Conservation (phyloP, 2,888 invertebrate species). For the Drosophila rubida region DNA sequence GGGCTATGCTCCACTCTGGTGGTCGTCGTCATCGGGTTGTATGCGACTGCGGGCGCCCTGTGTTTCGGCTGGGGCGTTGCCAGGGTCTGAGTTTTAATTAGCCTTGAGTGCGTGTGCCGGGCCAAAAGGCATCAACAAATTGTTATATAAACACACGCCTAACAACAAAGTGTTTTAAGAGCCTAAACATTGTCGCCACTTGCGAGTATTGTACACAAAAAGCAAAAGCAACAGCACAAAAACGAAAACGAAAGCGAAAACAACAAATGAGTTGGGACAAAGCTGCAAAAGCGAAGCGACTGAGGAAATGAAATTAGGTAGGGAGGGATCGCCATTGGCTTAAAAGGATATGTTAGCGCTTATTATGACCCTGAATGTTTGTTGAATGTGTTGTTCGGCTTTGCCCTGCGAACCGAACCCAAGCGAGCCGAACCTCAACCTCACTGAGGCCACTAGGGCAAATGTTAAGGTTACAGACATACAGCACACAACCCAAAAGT, state of each 20-base stretch:
- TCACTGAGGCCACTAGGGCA: slow-evolving; percentile 36
- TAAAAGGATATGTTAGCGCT: slow-evolving; percentile 40
- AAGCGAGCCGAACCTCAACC: slow-evolving; percentile 19
- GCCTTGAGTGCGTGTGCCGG: slow-evolving; percentile 73
- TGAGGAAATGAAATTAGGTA: slow-evolving; percentile 50
- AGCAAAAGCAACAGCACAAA: slow-evolving; percentile 27
- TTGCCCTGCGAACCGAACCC: slow-evolving; percentile 11
- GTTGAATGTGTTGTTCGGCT: slow-evolving; percentile 25
- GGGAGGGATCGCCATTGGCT: slow-evolving; percentile 18
- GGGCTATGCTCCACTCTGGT: slow-evolving; percentile 7
- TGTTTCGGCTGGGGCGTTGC: slow-evolving; percentile 55
- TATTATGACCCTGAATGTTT: slow-evolving; percentile 52
- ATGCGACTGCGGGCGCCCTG: slow-evolving; percentile 11
- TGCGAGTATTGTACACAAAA: slow-evolving; percentile 39
- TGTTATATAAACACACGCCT: slow-evolving; percentile 73
- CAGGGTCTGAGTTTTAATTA: slow-evolving; percentile 71
- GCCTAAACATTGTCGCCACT: slow-evolving; percentile 70
- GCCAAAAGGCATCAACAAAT: slow-evolving; percentile 72
- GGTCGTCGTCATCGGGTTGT: slow-evolving; percentile 34
- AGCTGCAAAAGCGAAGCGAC: slow-evolving; percentile 21
- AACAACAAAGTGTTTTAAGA: slow-evolving; percentile 68
- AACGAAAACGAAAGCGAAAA: too few species aligned
- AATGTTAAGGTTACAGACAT: slow-evolving; percentile 72
- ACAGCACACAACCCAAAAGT: slow-evolving; percentile 14
- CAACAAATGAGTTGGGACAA: slow-evolving; percentile 14